Evolutionary conservation across 2,888 invertebrate species (phyloP).

Genomic region (Anoncus sp.): DNA sequence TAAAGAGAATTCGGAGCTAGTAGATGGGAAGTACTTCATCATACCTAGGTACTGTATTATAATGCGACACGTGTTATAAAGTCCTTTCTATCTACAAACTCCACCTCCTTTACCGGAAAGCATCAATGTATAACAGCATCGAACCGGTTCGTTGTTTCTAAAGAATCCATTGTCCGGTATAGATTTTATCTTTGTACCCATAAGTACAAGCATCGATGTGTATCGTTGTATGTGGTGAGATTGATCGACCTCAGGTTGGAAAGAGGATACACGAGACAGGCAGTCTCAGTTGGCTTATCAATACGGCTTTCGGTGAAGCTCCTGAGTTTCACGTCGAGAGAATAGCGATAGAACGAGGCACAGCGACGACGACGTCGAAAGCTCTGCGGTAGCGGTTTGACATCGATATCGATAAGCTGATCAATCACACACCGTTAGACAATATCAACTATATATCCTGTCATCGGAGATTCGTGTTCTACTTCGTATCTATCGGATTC

Average conservation of each 20-base stretch:
- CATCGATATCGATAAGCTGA: slow-evolving; percentile 60
- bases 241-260: slow-evolving; percentile 48
- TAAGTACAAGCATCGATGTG: slow-evolving; percentile 45
- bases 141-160: slow-evolving; percentile 30
- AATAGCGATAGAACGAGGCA: slow-evolving; percentile 22
- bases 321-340: slow-evolving; percentile 46
- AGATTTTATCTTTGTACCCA: slow-evolving; percentile 46
- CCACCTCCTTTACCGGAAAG: slow-evolving; percentile 1
- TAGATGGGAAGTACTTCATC: slow-evolving; percentile 27
- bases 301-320: slow-evolving; percentile 50
- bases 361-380: slow-evolving; percentile 16
- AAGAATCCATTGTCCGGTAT: slow-evolving; percentile 22
- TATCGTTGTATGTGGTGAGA: slow-evolving; percentile 47
- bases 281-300: slow-evolving; percentile 59
- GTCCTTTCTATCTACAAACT: slow-evolving; percentile 8
- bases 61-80: slow-evolving; percentile 3
- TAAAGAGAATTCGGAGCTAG: slow-evolving; percentile 32
- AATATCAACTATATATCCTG: slow-evolving; percentile 43
- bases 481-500: slow-evolving; percentile 4
- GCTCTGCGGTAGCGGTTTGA: slow-evolving; percentile 31
- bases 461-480: slow-evolving; percentile 33
- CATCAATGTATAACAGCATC: slow-evolving; percentile 8
- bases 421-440: slow-evolving; percentile 60
- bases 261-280: slow-evolving; percentile 44
- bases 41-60: not conserved